A percentile compares a stretch with the other conserved stretches of the same genome.
These are phyloP conservation scores for Toxotes chatareus DNA, from an alignment of 2,113 vertebrate species.

Conservation along the genomic window DNA sequence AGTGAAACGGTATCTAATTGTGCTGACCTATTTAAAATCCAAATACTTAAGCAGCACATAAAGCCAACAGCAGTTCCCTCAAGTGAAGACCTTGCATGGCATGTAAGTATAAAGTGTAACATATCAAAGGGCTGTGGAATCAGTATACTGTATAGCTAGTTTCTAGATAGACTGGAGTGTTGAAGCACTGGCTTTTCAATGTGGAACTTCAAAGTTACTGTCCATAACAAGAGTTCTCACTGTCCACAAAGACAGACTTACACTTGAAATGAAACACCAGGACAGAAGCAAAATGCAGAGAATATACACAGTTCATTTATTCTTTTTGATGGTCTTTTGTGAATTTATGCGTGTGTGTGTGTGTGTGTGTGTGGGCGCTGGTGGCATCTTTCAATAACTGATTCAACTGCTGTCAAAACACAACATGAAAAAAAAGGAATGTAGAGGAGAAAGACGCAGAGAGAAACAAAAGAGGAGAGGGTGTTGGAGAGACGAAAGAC, in stretches of 20 bases:
- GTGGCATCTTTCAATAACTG: slow-evolving; percentile 56
- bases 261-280: slow-evolving; percentile 43
- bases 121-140: slow-evolving; percentile 54
- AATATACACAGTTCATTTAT: slow-evolving; percentile 57
- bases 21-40: slow-evolving; percentile 47
- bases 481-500: slow-evolving; percentile 29
- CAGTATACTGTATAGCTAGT: slow-evolving; percentile 27
- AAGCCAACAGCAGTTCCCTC: slow-evolving; percentile 7
- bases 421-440: slow-evolving; percentile 3
- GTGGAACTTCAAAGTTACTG: slow-evolving; percentile 63
- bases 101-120: slow-evolving; percentile 37
- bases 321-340: slow-evolving; percentile 62
- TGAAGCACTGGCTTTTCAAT: slow-evolving; percentile 45
- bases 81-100: slow-evolving; percentile 19
- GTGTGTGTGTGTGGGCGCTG: slow-evolving; percentile 16
- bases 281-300: slow-evolving; percentile 32
- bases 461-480: slow-evolving; percentile 49
- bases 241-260: slow-evolving; percentile 21
- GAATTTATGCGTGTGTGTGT: slow-evolving; percentile 15
- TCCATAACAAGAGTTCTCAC: slow-evolving; percentile 44
- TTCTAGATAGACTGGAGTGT: slow-evolving; percentile 39
- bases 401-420: slow-evolving; percentile 66
- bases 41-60: slow-evolving; percentile 43
- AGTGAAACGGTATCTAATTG: slow-evolving; percentile 42
- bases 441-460: slow-evolving; percentile 24